Conservation (phyloP, 1,140 invertebrate genomes). For the Zaprionus kolodkinae region DNA sequence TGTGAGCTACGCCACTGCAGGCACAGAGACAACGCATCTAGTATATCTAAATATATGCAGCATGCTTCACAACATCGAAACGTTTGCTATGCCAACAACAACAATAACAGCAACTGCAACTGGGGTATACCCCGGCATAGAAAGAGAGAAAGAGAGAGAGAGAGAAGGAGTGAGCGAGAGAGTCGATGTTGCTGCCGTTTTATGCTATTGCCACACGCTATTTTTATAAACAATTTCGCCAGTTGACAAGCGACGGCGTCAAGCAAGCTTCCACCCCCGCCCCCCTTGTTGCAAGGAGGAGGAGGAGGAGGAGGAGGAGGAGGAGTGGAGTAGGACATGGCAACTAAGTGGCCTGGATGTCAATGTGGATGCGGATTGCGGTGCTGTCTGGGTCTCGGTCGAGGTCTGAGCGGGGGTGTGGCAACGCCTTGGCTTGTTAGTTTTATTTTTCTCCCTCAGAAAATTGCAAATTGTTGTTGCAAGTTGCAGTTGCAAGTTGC, state of each 20-base stretch:
- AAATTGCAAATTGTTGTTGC: conserved; percentile 47
- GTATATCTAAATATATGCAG: conserved; percentile 80
- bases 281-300: neutral
- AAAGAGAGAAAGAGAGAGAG: too few species aligned
- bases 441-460: conserved; percentile 36
- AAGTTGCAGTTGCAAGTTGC: conserved; percentile 75
- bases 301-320: neutral
- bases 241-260: conserved; percentile 74
- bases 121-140: conserved; percentile 31
- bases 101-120: conserved; percentile 25
- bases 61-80: conserved; percentile 56
- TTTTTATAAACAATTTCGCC: conserved; percentile 81
- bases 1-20: conserved; percentile 36
- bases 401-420: conserved; percentile 14
- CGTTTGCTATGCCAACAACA: conserved; percentile 38
- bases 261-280: conserved; percentile 10
- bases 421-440: conserved; percentile 50
- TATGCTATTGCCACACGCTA: conserved; percentile 78
- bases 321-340: conserved; percentile 52
- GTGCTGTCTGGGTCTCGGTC: conserved; percentile 32
- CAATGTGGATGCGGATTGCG: conserved; percentile 41
- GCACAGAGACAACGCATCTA: conserved; percentile 59
- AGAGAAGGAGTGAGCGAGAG: neutral
- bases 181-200: conserved; percentile 40
- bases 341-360: conserved; percentile 73